These are phyloP conservation scores for Chascanopsetta lugubris DNA, from an alignment of 2,113 vertebrate species.

Conservation along the genomic window DNA sequence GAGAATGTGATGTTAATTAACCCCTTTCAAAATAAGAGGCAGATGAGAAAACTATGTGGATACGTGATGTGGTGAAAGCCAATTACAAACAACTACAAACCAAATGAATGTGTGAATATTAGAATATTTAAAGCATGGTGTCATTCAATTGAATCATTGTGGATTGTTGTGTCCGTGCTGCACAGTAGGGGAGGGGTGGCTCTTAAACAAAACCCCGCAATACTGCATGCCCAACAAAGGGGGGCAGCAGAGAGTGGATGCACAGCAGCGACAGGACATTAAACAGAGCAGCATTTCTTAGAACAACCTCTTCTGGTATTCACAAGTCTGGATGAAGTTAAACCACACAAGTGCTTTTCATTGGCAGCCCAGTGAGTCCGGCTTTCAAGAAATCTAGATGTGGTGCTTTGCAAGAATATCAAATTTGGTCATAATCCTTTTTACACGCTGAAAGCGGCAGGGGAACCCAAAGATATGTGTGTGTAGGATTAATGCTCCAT, in stretches of 20 bases:
- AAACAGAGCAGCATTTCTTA: slow-evolving; percentile 67
- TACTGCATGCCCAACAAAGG: slow-evolving; percentile 56
- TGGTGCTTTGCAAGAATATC: slow-evolving; percentile 74
- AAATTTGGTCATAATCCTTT: slow-evolving; percentile 64
- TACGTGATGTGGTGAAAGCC: slow-evolving; percentile 35
- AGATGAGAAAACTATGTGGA: slow-evolving; percentile 24
- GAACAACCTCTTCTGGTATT: slow-evolving; percentile 66
- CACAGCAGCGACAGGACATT: slow-evolving; percentile 50
- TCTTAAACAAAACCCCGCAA: slow-evolving; percentile 35
- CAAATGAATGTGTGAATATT: slow-evolving; percentile 12
- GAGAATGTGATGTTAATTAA: slow-evolving; percentile 34
- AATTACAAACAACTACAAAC: slow-evolving; percentile 33
- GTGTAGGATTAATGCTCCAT: slow-evolving; percentile 52
- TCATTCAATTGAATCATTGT: slow-evolving; percentile 15
- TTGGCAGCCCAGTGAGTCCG: slow-evolving; percentile 58
- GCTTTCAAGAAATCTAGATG: slow-evolving; percentile 73
- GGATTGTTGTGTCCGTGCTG: too few relatives aligned
- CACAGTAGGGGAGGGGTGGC: too few relatives aligned
- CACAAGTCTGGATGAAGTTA: slow-evolving; percentile 71
- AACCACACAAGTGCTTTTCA: slow-evolving; percentile 78
- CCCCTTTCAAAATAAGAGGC: slow-evolving; percentile 16
- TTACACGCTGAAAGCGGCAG: slow-evolving; percentile 60
- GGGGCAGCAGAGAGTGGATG: slow-evolving; percentile 68
- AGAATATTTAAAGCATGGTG: too few relatives aligned
- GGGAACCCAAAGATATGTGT: slow-evolving; percentile 57